Evolutionary conservation across 2,113 vertebrate genomes (phyloP), one percentile per base, ranked within the genome.

Genomic region (Patagioenas fasciata): DNA sequence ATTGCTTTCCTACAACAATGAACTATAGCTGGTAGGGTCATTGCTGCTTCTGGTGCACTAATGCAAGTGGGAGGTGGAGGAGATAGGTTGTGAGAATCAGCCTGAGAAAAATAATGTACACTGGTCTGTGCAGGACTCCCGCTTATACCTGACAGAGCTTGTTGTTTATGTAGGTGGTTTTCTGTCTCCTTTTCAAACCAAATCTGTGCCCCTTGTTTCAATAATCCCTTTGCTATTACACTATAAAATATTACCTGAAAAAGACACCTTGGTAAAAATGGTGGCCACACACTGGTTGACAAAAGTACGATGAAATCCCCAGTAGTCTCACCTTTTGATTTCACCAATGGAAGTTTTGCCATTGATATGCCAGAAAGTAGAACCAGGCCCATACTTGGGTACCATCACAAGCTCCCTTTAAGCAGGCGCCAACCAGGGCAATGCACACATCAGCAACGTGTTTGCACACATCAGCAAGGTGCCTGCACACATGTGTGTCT

Each of bases 251-350:
- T 5, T 13, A 48, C 31, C 29, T 57, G 47, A 44, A 56, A 85
- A 56, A 42, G 0, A 0, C 3, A 10, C 16, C 13, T 50, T 58
- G 12, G 10, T 89, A 26, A 65, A 88, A 83, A 42, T 0, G 0
- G 11, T 17, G 24, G 31, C 44, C 2, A 1, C 17, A 40, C 4
- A 16, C 0, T 0, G 28, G 11, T 8, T 3, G 5, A 21, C 7
- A 36, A n/a, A 79, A 69, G 28, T 11, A 14, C 23, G 28, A 21
- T 15, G 14, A 34, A 62, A 67, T 54, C 21, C 18, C 72, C 9
- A 10, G 23, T 29, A 18, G 15, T 8, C 29, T 80, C 29, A 16
- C 26, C 15, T 7, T 71, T 67, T 36, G 32, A 25, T 48, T 78
- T 78, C 23, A 21, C 9, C 40, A 11, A 2, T 9, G 34, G 21